phyloP scores from a whole-genome alignment of 2,113 vertebrate species.

The Aldabrachelys gigantea region DNA sequence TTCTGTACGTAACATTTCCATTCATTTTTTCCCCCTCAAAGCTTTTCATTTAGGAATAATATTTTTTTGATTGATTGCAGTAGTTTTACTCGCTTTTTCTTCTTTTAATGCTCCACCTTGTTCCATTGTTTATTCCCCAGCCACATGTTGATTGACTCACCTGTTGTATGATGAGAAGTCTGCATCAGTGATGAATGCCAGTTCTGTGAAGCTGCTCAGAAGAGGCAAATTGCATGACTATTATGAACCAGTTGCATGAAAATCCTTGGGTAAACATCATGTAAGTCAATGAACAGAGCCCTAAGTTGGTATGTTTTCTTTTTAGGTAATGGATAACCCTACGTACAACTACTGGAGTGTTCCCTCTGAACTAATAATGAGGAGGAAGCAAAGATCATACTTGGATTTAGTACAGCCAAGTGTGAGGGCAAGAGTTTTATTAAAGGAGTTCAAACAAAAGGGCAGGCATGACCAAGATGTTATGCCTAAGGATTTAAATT shows the following conservation, averaged over 20 bases:
- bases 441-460: conserved; percentile 76
- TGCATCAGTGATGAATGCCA: conserved; percentile 55
- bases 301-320: conserved; percentile 66
- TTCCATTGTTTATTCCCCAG: conserved; percentile 63
- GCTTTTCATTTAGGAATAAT: conserved; percentile 46
- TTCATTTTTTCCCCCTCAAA: background rate
- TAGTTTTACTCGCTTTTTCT: conserved; percentile 20
- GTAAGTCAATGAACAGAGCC: conserved; percentile 71
- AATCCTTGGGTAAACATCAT: conserved; percentile 74
- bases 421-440: conserved; percentile 76
- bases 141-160: conserved; percentile 65
- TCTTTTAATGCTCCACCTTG: conserved; percentile 30
- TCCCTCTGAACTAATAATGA: conserved; percentile 76
- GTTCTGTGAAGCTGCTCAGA: conserved; percentile 61
- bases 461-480: conserved; percentile 74
- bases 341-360: conserved; percentile 61
- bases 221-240: conserved; percentile 71
- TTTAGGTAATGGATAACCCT: conserved; percentile 76
- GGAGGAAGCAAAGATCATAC: conserved; percentile 75
- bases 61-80: conserved; percentile 68
- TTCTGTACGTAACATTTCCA: conserved; percentile 55
- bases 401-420: conserved; percentile 77
- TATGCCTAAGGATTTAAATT: conserved; percentile 79
- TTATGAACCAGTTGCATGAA: conserved; percentile 72
- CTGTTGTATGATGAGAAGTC: conserved; percentile 65